Conservation (phyloP, 2,888 invertebrate species). For the Epinotia bilunana region DNA sequence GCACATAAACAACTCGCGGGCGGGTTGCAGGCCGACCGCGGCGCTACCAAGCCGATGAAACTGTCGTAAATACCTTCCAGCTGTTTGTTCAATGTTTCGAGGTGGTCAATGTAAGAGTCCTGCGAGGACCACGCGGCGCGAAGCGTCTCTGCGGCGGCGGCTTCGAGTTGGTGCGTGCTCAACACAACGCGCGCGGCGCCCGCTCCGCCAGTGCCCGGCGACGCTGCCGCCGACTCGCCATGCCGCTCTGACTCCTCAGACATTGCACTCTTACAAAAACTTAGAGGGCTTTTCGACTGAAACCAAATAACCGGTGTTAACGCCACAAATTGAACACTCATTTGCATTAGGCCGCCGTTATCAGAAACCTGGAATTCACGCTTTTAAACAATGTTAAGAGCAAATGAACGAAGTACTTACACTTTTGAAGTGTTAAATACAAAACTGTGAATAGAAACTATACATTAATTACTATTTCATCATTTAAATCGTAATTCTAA, state of each 20-base stretch:
- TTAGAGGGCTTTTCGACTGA: conserved; percentile 77
- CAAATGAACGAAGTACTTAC: conserved; percentile 48
- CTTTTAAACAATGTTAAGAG: conserved; percentile 20
- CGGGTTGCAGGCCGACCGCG: conserved; percentile 68
- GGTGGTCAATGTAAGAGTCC: conserved; percentile 89
- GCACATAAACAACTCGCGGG: conserved; percentile 64
- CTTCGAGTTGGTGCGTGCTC: conserved; percentile 86
- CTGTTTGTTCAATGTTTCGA: conserved; percentile 89
- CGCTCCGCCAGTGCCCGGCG: conserved; percentile 81
- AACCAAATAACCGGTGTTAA: conserved; percentile 74
- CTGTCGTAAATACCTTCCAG: conserved; percentile 90
- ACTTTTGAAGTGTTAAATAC: conserved; percentile 47
- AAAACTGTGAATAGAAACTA: conserved; percentile 43
- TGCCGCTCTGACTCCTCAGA: conserved; percentile 81
- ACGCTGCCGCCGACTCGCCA: conserved; percentile 75
- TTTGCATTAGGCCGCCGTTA: conserved; percentile 71
- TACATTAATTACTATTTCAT: conserved; percentile 43
- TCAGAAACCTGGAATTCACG: conserved; percentile 64
- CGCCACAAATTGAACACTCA: conserved; percentile 57
- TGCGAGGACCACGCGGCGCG: conserved; percentile 89
- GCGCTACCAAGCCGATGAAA: conserved; percentile 79
- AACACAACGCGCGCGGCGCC: conserved; percentile 85
- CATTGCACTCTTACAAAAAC: conserved; percentile 80
- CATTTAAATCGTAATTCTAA: conserved; percentile 54
- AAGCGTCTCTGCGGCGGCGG: conserved; percentile 86